Conservation (phyloP, 2,113 vertebrate species). For the Trogon melanurus region DNA sequence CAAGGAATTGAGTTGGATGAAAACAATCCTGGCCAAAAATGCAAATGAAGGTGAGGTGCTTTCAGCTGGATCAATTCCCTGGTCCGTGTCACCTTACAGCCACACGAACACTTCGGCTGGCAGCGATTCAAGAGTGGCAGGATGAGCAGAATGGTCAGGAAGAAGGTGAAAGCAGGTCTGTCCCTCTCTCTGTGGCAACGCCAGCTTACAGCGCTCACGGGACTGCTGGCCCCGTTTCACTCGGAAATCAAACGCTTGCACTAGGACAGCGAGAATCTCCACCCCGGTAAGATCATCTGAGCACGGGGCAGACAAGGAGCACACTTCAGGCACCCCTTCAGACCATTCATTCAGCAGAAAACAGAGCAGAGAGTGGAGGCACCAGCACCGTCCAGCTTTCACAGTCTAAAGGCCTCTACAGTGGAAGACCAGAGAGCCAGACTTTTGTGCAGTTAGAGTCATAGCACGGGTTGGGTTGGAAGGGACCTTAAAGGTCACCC, state of each 20-base stretch:
- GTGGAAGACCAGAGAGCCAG: too few relatives aligned
- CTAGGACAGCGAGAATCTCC: not conserved
- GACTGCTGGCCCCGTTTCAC: not conserved
- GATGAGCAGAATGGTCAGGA: not conserved
- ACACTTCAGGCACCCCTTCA: too few relatives aligned
- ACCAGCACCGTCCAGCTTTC: not conserved
- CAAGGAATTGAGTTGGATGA: not conserved
- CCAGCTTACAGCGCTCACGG: not conserved
- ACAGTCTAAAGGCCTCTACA: not conserved
- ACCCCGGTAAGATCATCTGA: too few relatives aligned
- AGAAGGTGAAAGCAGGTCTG: not conserved
- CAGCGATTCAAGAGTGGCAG: not conserved
- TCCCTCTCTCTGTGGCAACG: not conserved
- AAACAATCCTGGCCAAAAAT: not conserved
- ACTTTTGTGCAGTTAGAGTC: not conserved
- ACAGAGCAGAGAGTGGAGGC: not conserved
- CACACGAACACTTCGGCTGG: not conserved
- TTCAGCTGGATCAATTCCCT: not conserved
- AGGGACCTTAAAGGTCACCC: too few relatives aligned
- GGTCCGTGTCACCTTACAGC: not conserved
- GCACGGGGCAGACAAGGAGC: not conserved
- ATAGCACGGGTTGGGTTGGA: too few relatives aligned
- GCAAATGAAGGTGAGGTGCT: not conserved
- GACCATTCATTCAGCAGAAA: not conserved
- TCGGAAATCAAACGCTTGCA: accelerated